Conservation (phyloP, 2,888 invertebrate genomes). For the Iphiclides podalirius region DNA sequence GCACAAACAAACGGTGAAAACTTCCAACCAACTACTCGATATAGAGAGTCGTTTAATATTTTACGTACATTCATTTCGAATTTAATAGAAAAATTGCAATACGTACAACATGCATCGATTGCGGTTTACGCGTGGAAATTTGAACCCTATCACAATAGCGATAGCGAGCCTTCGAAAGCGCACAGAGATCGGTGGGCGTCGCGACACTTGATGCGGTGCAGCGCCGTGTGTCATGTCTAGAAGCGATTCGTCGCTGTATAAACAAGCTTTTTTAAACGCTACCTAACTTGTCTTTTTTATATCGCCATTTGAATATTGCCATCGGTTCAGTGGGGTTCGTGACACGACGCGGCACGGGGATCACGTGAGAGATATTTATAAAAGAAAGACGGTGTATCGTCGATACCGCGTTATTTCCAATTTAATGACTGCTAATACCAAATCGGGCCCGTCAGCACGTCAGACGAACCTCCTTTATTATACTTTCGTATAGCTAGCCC, state of each 20-base stretch:
- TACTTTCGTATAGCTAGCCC: conserved; percentile 46
- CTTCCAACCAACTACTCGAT: conserved; percentile 26
- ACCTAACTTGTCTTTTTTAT: conserved; percentile 80
- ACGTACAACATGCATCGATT: neutral
- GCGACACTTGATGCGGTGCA: conserved; percentile 45
- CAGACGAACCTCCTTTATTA: conserved; percentile 57
- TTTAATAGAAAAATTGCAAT: conserved; percentile 31
- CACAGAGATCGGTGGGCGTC: conserved; percentile 9
- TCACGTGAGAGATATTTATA: conserved; percentile 80
- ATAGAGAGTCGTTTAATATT: conserved; percentile 28
- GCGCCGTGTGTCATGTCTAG: conserved; percentile 65
- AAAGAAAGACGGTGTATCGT: conserved; percentile 76
- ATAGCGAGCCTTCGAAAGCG: neutral
- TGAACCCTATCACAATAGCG: conserved; percentile 6
- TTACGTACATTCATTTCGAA: conserved; percentile 44
- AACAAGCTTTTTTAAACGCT: conserved; percentile 80
- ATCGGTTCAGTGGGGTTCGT: conserved; percentile 74
- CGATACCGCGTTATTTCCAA: conserved; percentile 78
- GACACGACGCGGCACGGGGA: conserved; percentile 75
- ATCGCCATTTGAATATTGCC: conserved; percentile 79
- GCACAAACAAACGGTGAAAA: conserved; percentile 24
- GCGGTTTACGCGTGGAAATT: conserved; percentile 1
- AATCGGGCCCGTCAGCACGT: conserved; percentile 69
- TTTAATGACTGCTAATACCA: conserved; percentile 79
- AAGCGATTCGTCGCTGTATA: conserved; percentile 76